Base-by-base conservation (phyloP, 2,113 vertebrate genomes). In the Casuarius casuarius region DNA sequence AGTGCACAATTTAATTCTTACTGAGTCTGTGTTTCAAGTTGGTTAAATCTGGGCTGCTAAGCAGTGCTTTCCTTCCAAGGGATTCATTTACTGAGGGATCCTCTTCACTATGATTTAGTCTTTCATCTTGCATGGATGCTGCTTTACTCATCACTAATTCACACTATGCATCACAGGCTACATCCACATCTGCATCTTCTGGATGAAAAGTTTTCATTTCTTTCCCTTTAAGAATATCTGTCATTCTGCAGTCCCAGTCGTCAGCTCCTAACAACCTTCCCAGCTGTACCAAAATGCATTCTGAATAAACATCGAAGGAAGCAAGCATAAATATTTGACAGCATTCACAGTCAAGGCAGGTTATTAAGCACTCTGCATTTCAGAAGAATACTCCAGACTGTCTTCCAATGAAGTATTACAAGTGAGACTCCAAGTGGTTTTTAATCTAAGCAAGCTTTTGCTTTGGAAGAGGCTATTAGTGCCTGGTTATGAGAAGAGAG, bases 261-360 rank as follows among this genome's bases (percentile, higher is more conserved):
- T 97, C 97, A 97, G 94, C 90, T 97, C 90, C 92, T 97, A 96
- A 96, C 61, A 94, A 67, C 93, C 93, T 95, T 96, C 95, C 89
- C 97, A 97, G 93, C 96, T 97, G 93, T 97, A 96, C 80, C 70
- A 89, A 92, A 97, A 96, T 92, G 92, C 87, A 90, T 93, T 94
- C 82, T 97, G 96, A 97, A 97, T 97, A 98, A 98, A 97, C 94
- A 92, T 89, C 90, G 92, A 63, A 98, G 95, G 95, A 95, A 95
- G 89, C 77, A 94, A 91, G 87, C 95, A 95, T 96, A 87, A 92
- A 97, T 97, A 97, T 97, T 92, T 96, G 94, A 97, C 92, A 97
- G 91, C 77, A 95, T 94, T 95, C 95, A 92, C 95, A 87, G 93
- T 58, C 12, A 5, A 91, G 84, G 87, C 90, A 94, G 87, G 82